A percentile compares a stretch with the other conserved stretches of the same genome.
phyloP scores from a whole-genome alignment of 2,113 vertebrate species.

The Porphyrio hochstetteri region DNA sequence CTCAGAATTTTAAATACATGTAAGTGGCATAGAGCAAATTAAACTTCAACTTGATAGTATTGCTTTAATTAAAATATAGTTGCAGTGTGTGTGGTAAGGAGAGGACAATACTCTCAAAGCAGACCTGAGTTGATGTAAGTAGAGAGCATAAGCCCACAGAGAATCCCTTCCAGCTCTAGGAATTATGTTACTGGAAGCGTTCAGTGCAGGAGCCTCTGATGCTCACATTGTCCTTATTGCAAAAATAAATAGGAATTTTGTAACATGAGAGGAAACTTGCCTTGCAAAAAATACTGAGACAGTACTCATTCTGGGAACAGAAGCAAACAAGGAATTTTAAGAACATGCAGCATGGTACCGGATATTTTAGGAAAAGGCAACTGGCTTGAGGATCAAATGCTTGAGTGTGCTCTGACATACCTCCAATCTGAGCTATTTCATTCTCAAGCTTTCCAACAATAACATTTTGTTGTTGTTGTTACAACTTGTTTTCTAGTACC shows the following conservation, averaged over 20 bases:
- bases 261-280: neutral
- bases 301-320: neutral
- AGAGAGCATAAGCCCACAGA: neutral
- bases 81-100: neutral
- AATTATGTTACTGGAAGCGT: neutral
- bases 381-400: neutral
- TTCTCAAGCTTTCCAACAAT: neutral
- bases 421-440: neutral
- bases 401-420: neutral
- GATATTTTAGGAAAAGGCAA: neutral
- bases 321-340: neutral
- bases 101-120: neutral
- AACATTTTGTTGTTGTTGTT: neutral
- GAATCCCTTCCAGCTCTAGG: neutral
- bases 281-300: neutral
- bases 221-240: neutral
- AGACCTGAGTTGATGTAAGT: neutral
- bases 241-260: neutral
- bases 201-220: neutral
- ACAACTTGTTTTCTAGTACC: neutral
- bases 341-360: neutral
- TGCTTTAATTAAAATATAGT: neutral
- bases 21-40: conserved; percentile 6
- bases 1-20: neutral
- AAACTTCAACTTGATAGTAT: neutral